Evolutionary conservation across 2,888 invertebrate species (phyloP), one percentile per base, ranked within the genome.

Genomic region (Scaeva pyrastri): DNA sequence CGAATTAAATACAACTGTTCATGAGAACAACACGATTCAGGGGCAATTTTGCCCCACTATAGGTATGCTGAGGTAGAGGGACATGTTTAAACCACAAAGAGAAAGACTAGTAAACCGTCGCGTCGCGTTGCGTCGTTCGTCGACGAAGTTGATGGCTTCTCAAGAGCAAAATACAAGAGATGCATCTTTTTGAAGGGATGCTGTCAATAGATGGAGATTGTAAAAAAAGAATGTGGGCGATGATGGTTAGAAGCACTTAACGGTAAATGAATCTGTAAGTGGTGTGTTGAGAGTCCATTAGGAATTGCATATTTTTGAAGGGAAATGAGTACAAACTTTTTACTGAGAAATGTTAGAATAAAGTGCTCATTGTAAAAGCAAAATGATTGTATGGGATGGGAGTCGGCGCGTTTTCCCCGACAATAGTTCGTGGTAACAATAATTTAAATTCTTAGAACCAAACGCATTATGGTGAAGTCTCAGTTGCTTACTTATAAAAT

Each of bases 251-350:
- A 36, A 84, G 71, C 84, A 84, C 84, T 84, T 84, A 80, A 75
- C 70, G 71, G 52, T 80, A 75, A 84, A 84, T 84, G 84, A 84
- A 79, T 79, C 79, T 84, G 56, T 36, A 71, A 84, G 74, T 84
- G 80, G 71, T 80, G 43, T 66, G 75, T 50, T 75, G 68, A 58
- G 55, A 81, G 75, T 81, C 76, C 85, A 85, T 85, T 85, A 77
- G 72, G 76, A 81, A 36, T 76, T 73, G 75, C 60, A 71, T 76
- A 76, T 70, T 80, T 58, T 55, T 48, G 66, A 23, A 68, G 52
- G 68, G 39, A 85, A 76, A 84, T 75, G 75, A 84, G 71, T 43
- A 58, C 48, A 84, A 79, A 84, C 79, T 83, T 74, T 12, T 19
- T 11, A 26, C 26, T 23, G 11, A 45, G 11, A 45, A 26, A 45